Evolutionary conservation across 1,140 invertebrate species (phyloP).

Genomic region (Penaeus japonicus): DNA sequence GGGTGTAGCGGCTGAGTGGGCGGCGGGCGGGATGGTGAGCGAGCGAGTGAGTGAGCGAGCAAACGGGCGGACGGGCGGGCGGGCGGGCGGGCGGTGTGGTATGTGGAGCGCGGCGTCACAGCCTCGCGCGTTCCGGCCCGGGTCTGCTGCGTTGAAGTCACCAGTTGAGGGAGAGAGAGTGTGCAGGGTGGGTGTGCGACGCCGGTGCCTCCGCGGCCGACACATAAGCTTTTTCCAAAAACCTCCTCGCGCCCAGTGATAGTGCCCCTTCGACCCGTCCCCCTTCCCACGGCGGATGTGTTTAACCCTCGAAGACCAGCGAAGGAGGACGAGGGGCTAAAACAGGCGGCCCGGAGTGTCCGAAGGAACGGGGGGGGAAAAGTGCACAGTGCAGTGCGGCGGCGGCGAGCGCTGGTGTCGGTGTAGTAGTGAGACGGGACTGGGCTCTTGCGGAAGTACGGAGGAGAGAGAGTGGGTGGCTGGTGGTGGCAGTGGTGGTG

Average conservation of each 20-base stretch:
- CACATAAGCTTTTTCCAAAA: too few relatives aligned
- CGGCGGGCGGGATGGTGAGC: too few relatives aligned
- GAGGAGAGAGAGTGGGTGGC: neutral
- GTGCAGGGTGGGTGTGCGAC: neutral
- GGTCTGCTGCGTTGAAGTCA: conserved; percentile 10
- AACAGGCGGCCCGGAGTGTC: too few relatives aligned
- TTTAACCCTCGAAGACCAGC: too few relatives aligned
- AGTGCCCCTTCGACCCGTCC: too few relatives aligned
- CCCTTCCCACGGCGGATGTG: too few relatives aligned
- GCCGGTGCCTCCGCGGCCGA: too few relatives aligned
- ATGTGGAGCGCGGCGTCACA: neutral
- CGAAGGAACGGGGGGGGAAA: too few relatives aligned
- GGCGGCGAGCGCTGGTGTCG: neutral
- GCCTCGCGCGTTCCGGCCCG: neutral
- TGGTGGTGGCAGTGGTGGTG: neutral
- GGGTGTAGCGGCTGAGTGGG: too few relatives aligned
- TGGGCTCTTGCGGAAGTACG: conserved; percentile 16
- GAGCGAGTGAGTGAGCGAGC: too few relatives aligned
- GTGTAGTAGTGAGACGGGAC: neutral
- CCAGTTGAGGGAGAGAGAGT: conserved; percentile 22
- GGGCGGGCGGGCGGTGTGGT: neutral
- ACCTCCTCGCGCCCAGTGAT: too few relatives aligned
- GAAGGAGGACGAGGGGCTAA: too few relatives aligned
- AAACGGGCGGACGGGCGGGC: neutral
- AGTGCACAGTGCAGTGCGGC: neutral